phyloP scores from a whole-genome alignment of 2,113 vertebrate genomes.

The Lagopus muta region DNA sequence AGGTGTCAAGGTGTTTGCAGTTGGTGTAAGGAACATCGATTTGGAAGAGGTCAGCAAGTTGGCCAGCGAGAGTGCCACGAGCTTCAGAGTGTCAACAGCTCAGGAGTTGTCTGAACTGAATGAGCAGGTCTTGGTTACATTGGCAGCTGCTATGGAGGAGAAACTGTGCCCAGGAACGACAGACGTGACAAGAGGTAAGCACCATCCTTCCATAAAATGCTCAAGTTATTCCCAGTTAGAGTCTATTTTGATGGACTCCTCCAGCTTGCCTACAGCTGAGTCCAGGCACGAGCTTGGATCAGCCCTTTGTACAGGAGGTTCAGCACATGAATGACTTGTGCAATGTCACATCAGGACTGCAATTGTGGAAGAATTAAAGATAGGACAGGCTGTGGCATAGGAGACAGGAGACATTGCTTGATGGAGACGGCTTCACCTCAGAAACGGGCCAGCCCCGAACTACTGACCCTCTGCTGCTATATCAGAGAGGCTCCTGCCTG shows the following conservation, averaged over 20 bases:
- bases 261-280: background rate
- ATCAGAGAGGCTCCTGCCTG: background rate
- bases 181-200: slow-evolving; percentile 78
- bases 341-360: background rate
- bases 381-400: background rate
- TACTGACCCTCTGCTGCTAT: rapidly evolving
- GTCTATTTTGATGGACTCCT: background rate
- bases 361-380: rapidly evolving
- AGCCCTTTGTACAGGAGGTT: background rate
- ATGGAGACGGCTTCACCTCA: background rate
- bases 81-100: slow-evolving; percentile 81
- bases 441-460: background rate
- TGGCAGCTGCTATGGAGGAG: slow-evolving; percentile 86
- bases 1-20: slow-evolving; percentile 87
- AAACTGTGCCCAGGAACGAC: slow-evolving; percentile 75
- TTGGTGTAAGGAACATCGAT: slow-evolving; percentile 85
- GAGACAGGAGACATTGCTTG: background rate
- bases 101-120: slow-evolving; percentile 88
- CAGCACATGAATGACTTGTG: background rate
- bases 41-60: slow-evolving; percentile 82
- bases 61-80: slow-evolving; percentile 82
- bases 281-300: background rate
- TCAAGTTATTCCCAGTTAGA: background rate
- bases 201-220: background rate
- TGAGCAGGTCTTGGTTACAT: slow-evolving; percentile 87